These are phyloP conservation scores for Gymnocypris eckloni DNA, from an alignment of 2,797 vertebrate species.

Conservation along the genomic window DNA sequence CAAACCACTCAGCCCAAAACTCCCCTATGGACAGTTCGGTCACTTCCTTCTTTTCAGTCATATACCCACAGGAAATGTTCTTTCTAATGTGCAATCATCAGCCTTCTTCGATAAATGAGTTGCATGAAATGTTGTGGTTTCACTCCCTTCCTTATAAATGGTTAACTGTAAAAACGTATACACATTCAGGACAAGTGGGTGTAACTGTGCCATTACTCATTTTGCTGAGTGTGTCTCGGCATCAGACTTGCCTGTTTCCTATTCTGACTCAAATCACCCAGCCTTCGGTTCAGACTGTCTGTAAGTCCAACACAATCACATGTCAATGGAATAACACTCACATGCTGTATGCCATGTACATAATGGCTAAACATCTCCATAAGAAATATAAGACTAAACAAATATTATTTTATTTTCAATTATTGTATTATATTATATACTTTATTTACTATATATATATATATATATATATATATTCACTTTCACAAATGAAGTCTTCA, in stretches of 20 bases:
- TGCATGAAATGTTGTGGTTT: conserved; percentile 25
- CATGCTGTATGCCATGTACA: neutral
- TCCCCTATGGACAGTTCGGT: neutral
- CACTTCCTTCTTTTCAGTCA: neutral
- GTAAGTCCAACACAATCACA: conserved; percentile 22
- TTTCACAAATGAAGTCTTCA: neutral
- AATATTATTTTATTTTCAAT: neutral
- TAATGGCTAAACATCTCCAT: neutral
- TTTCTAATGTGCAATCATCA: conserved; percentile 37
- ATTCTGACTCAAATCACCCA: conserved; percentile 59
- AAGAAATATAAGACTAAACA: neutral
- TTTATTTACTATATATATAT: neutral
- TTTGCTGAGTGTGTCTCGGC: conserved; percentile 49
- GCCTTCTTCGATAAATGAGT: conserved; percentile 53
- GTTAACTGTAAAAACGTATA: conserved; percentile 19
- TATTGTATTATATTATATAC: neutral
- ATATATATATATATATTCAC: neutral
- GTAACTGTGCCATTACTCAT: conserved; percentile 36
- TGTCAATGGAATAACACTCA: neutral
- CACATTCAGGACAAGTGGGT: conserved; percentile 17
- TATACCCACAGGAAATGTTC: conserved; percentile 12
- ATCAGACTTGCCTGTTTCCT: conserved; percentile 54
- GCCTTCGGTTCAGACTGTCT: conserved; percentile 24
- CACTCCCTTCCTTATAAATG: conserved; percentile 9
- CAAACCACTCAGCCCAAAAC: neutral